phyloP scores from a whole-genome alignment of 1,140 invertebrate species.

The Linepithema humile region DNA sequence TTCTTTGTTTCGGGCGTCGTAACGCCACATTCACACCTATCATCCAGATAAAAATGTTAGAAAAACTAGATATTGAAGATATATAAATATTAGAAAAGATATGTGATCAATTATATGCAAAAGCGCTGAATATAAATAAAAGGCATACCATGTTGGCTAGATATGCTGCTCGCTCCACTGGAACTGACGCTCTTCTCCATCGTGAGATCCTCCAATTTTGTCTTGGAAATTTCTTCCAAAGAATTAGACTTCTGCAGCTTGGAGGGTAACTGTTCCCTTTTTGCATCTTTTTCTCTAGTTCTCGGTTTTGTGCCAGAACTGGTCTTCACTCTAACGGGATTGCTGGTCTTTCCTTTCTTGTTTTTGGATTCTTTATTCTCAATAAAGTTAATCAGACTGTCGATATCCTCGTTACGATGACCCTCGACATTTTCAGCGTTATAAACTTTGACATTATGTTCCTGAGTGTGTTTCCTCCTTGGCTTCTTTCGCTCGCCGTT shows the following conservation, averaged over 20 bases:
- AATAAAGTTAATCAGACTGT: slow-evolving; percentile 84
- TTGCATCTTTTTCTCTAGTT: slow-evolving; percentile 80
- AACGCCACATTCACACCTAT: slow-evolving; percentile 81
- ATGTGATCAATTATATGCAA: not conserved
- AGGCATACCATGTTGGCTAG: slow-evolving; percentile 78
- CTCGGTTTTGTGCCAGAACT: slow-evolving; percentile 79
- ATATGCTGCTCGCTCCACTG: slow-evolving; percentile 79
- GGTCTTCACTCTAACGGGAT: slow-evolving; percentile 79
- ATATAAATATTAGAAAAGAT: slow-evolving; percentile 4
- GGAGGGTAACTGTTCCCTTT: slow-evolving; percentile 81
- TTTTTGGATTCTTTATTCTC: slow-evolving; percentile 83
- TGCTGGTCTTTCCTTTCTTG: slow-evolving; percentile 78
- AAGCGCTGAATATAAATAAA: not conserved
- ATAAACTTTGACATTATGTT: slow-evolving; percentile 87
- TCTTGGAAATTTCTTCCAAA: slow-evolving; percentile 89
- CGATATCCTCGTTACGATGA: slow-evolving; percentile 86
- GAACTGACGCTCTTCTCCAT: slow-evolving; percentile 80
- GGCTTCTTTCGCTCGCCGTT: slow-evolving; percentile 83
- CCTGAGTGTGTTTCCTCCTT: slow-evolving; percentile 85
- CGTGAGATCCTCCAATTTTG: slow-evolving; percentile 88
- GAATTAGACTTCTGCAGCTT: slow-evolving; percentile 88
- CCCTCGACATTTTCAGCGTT: slow-evolving; percentile 88
- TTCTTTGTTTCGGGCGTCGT: slow-evolving; percentile 80
- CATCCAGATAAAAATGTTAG: slow-evolving; percentile 55
- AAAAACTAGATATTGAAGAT: not conserved